Base-by-base conservation (phyloP, 1,140 invertebrate genomes). In the Hylaeus volcanicus region DNA sequence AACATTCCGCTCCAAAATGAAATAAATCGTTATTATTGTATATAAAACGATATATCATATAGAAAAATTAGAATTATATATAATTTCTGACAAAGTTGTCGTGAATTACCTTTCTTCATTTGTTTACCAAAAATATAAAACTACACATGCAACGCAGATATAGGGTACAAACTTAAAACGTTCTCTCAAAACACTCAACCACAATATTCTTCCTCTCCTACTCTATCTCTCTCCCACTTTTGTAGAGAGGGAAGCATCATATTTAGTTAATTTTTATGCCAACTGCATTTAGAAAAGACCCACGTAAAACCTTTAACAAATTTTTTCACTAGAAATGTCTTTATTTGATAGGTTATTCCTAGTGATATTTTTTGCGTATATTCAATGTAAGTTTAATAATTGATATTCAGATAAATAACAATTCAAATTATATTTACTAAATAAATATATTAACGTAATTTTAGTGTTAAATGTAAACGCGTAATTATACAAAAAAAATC, bases 41-140 rank as follows among this genome's bases (percentile, higher is more conserved):
- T 58, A 48, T 2, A 56, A 55, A 45, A 12, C 6, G 12, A 0
- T 41, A 51, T 37, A 43, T 41, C 1, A 14, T 41, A 48, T 15
- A 37, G 51, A 9, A 12, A 1, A 26, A 37, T 58, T 51, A 2
- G 55, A 66, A 45, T 37, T 45, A 0, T 8, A 1, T 26, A 1
- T 39, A 45, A 78, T 56, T 65, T 5, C 37, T 4, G 3, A 5
- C n/a, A 74, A 56, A 37, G 48, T 41, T 41, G 6, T 48, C 6
- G 9, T 14, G 15, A 66, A 55, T 74, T 79, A 74, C 71, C 71
- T 74, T 79, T n/a, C 53, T 73, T 58, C 11, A 37, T 58, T 51
- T 65, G 41, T n/a, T 58, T 79, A 66, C 5, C 43, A 66, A 79
- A 79, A 79, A 74, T 66, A 66, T n/a, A 79, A 74, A 79, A 79